Percentiles rank a stretch among this genome's conserved stretches.
These are phyloP conservation scores for Colaptes auratus DNA, from an alignment of 2,113 vertebrate genomes.

Conservation along the genomic window DNA sequence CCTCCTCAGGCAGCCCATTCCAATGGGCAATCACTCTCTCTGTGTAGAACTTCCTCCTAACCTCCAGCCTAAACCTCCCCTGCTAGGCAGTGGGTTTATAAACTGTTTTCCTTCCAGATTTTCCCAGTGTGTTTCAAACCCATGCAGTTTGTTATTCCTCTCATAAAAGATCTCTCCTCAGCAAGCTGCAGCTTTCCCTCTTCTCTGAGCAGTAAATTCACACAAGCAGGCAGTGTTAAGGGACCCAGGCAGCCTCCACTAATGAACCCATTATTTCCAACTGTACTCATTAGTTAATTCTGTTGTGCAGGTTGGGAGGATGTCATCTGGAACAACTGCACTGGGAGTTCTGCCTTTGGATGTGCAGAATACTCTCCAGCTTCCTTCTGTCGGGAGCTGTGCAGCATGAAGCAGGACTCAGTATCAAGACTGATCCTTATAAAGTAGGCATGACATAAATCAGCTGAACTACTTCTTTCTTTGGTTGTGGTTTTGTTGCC, in stretches of 20 bases:
- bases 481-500: neutral
- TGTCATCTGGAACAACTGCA: neutral
- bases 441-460: neutral
- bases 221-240: neutral
- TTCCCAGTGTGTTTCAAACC: neutral
- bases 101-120: neutral
- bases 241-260: neutral
- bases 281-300: neutral
- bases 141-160: neutral
- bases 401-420: neutral
- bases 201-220: neutral
- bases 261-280: neutral
- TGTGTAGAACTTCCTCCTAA: too few relatives aligned
- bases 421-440: neutral
- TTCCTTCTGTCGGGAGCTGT: neutral
- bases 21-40: too few relatives aligned
- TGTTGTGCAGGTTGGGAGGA: neutral
- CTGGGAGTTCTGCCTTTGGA: neutral
- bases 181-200: neutral
- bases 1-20: too few relatives aligned
- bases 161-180: neutral
- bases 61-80: too few relatives aligned
- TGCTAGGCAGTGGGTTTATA: neutral
- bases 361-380: neutral
- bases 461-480: neutral